Evolutionary conservation across 2,888 invertebrate species (phyloP).

Genomic region (Hyalella azteca): DNA sequence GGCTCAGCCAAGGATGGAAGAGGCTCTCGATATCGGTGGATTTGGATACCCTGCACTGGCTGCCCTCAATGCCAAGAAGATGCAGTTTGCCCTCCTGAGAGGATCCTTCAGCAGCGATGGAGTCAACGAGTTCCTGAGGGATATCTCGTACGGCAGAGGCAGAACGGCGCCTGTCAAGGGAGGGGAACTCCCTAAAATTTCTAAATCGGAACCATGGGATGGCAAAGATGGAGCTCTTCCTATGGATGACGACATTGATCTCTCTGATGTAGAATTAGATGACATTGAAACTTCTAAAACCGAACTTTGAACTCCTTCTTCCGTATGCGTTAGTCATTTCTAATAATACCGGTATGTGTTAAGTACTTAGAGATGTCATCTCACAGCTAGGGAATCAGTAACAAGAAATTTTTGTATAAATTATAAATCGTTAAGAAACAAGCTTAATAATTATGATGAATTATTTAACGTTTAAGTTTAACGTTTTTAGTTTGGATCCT

Average conservation of each 20-base stretch:
- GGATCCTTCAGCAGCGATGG: constrained; percentile 95
- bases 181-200: constrained; percentile 77
- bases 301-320: neutral
- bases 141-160: constrained; percentile 90
- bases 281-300: constrained; percentile 63
- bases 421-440: no score
- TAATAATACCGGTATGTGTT: no score
- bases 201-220: constrained; percentile 81
- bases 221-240: constrained; percentile 91
- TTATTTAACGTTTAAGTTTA: no score
- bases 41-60: constrained; percentile 99
- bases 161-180: constrained; percentile 87
- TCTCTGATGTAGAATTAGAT: constrained; percentile 85
- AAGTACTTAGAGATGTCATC: no score
- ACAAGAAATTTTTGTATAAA: no score
- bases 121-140: constrained; percentile 90
- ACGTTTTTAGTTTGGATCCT: no score
- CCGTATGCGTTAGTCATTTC: neutral
- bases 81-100: constrained; percentile 90
- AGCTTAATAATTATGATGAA: no score
- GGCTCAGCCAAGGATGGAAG: constrained; percentile 82
- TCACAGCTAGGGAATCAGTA: no score
- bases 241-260: constrained; percentile 86
- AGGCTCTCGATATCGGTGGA: constrained; percentile 91
- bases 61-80: constrained; percentile 93